phyloP scores from a whole-genome alignment of 2,888 invertebrate genomes.

The Phengaris arion region DNA sequence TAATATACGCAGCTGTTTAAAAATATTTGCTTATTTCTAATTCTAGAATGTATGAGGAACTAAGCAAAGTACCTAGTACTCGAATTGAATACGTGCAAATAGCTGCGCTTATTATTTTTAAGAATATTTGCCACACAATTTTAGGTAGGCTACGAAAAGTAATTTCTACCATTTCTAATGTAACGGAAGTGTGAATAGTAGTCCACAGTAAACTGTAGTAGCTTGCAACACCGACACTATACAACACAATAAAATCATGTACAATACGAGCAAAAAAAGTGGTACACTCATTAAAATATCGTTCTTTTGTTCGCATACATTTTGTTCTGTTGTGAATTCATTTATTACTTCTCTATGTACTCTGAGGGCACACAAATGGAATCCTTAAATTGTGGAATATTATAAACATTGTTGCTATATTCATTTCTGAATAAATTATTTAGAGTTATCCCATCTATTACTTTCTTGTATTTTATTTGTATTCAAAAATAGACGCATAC shows the following conservation, averaged over 20 bases:
- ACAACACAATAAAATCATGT: slow-evolving; percentile 52
- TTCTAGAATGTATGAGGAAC: not conserved
- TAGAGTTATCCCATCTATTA: not conserved
- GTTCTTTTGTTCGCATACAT: slow-evolving; percentile 42
- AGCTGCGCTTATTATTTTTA: slow-evolving; percentile 20
- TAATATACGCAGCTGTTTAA: slow-evolving; percentile 7
- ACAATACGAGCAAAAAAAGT: slow-evolving; percentile 40
- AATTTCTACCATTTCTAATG: slow-evolving; percentile 49
- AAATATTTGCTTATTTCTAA: not conserved
- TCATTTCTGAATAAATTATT: not conserved
- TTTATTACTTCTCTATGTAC: slow-evolving; percentile 40
- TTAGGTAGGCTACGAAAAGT: slow-evolving; percentile 43
- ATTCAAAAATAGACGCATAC: not conserved
- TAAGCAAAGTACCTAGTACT: not conserved
- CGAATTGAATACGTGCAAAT: not conserved
- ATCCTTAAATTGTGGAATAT: not conserved
- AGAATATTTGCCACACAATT: slow-evolving; percentile 39
- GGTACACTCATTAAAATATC: slow-evolving; percentile 50
- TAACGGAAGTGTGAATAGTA: slow-evolving; percentile 55
- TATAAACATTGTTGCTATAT: slow-evolving; percentile 18
- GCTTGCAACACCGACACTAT: slow-evolving; percentile 70
- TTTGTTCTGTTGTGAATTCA: slow-evolving; percentile 43
- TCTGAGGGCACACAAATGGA: slow-evolving; percentile 41
- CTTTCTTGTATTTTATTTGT: slow-evolving; percentile 4
- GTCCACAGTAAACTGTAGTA: slow-evolving; percentile 63